Evolutionary conservation across 2,113 vertebrate genomes (phyloP).

Genomic region (Limanda limanda): DNA sequence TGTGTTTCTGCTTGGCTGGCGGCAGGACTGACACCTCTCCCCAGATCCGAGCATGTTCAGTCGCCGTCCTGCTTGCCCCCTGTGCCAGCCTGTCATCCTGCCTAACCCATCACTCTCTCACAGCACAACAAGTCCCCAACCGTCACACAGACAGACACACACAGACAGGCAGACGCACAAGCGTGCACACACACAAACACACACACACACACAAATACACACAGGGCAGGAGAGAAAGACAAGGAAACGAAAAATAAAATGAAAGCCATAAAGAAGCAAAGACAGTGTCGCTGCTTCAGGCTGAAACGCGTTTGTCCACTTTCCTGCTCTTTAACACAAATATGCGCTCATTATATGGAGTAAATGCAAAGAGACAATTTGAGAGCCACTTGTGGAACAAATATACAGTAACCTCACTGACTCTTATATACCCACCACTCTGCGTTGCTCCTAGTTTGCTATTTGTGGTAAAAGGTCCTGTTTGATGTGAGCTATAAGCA

Average conservation of each 20-base stretch:
- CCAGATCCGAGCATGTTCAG: slow-evolving; percentile 78
- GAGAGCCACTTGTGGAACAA: slow-evolving; percentile 57
- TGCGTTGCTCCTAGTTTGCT: slow-evolving; percentile 37
- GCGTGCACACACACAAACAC: background rate
- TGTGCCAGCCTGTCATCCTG: slow-evolving; percentile 80
- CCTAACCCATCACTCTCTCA: slow-evolving; percentile 75
- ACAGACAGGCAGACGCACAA: slow-evolving; percentile 12
- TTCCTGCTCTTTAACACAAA: slow-evolving; percentile 38
- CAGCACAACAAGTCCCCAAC: slow-evolving; percentile 71
- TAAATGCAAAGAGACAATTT: slow-evolving; percentile 24
- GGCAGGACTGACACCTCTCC: slow-evolving; percentile 80
- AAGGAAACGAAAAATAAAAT: slow-evolving; percentile 54
- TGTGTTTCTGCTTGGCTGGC: slow-evolving; percentile 78
- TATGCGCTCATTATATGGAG: background rate
- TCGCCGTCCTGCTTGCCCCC: slow-evolving; percentile 75
- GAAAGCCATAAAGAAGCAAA: slow-evolving; percentile 61
- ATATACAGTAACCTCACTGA: slow-evolving; percentile 31
- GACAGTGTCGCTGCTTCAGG: slow-evolving; percentile 18
- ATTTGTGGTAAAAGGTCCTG: slow-evolving; percentile 60
- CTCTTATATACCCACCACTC: slow-evolving; percentile 46
- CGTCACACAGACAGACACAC: slow-evolving; percentile 40
- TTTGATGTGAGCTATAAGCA: slow-evolving; percentile 62
- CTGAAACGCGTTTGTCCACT: slow-evolving; percentile 27
- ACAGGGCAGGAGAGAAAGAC: slow-evolving; percentile 4
- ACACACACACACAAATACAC: slow-evolving; percentile 20